Evolutionary conservation across 2,113 vertebrate genomes (phyloP).

Genomic region (Ploceus nigricollis): DNA sequence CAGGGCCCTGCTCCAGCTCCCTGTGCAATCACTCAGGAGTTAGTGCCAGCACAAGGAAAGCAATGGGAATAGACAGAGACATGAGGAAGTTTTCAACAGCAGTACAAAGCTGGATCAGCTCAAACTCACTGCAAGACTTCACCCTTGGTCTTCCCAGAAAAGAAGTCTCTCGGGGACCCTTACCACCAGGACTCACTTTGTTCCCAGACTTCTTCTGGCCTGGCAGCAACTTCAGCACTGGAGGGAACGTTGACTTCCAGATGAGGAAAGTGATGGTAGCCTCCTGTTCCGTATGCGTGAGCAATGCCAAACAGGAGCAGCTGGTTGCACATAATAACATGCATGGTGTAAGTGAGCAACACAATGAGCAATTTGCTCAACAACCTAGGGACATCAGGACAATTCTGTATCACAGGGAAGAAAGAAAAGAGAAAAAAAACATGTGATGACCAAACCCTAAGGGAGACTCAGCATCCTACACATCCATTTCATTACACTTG

Average conservation of each 20-base stretch:
- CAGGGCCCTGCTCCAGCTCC: neutral
- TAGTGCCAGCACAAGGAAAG: neutral
- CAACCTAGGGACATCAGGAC: conserved; percentile 61
- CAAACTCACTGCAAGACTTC: neutral
- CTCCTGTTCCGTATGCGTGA: conserved; percentile 30
- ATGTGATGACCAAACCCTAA: conserved; percentile 54
- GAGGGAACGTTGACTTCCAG: conserved; percentile 18
- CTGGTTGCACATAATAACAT: conserved; percentile 66
- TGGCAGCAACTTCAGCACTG: neutral
- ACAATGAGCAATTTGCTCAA: conserved; percentile 67
- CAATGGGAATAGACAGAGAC: neutral
- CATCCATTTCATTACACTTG: conserved; percentile 61
- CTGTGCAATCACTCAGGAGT: neutral
- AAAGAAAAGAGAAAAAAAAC: conserved; percentile 42
- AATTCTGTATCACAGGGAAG: conserved; percentile 41
- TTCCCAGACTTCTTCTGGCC: neutral
- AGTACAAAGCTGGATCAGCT: neutral
- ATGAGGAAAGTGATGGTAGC: neutral
- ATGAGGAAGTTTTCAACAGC: neutral
- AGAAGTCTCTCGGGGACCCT: neutral
- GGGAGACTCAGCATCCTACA: conserved; percentile 38
- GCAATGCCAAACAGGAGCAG: conserved; percentile 62
- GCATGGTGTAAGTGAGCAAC: conserved; percentile 66
- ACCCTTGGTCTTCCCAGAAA: neutral
- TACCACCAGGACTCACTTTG: neutral